Evolutionary conservation across 2,888 invertebrate genomes (phyloP).

Genomic region (Julus scandinavius): DNA sequence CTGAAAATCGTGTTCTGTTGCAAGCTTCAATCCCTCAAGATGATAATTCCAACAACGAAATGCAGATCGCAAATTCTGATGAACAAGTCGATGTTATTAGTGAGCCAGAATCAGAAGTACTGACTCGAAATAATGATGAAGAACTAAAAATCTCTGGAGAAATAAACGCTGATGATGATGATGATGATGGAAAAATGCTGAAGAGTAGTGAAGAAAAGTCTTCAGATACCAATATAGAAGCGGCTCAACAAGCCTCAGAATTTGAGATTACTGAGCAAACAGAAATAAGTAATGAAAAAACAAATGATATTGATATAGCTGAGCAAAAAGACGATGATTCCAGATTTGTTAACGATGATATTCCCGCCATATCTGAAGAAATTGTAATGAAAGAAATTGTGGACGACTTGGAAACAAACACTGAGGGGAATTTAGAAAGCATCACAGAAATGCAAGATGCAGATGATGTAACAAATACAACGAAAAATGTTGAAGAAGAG

Average conservation of each 20-base stretch:
- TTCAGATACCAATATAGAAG: not conserved
- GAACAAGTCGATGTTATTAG: not conserved
- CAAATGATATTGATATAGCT: not conserved
- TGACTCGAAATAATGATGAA: not conserved
- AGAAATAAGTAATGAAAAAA: not conserved
- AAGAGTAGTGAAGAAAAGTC: conserved; percentile 3
- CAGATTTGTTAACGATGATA: not conserved
- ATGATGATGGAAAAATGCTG: not conserved
- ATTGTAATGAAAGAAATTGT: not conserved
- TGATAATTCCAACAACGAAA: not conserved
- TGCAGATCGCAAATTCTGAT: not conserved
- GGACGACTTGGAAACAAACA: not conserved
- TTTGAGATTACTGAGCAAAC: not conserved
- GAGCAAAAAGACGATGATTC: not conserved
- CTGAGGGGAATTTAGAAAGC: not conserved
- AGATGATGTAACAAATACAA: not conserved
- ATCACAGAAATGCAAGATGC: not conserved
- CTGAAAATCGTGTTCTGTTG: not conserved
- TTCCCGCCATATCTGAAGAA: not conserved
- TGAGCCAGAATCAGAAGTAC: not conserved
- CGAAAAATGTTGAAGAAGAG: not conserved
- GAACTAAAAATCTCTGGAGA: not conserved
- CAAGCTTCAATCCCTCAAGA: not conserved
- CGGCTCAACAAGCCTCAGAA: not conserved
- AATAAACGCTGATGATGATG: not conserved